Base-by-base conservation (phyloP, 2,797 vertebrate genomes). In the Telmatherina bonti region DNA sequence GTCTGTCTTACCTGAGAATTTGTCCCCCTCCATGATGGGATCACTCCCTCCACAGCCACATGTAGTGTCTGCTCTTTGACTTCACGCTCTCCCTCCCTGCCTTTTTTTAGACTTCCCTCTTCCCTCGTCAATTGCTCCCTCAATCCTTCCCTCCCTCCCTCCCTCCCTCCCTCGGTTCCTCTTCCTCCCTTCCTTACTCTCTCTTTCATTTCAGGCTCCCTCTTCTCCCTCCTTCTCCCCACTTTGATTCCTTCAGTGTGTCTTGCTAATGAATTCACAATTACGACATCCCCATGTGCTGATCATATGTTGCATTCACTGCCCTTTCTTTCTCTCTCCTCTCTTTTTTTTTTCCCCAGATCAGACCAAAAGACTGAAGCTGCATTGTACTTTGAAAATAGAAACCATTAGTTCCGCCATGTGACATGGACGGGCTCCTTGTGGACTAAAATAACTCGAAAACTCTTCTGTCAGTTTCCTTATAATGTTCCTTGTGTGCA, bases 21-120 rank as follows among this genome's bases (percentile, higher is more conserved):
- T 95, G 91, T 94, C 94, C 83, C 94, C 93, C 92, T 95, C 93
- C 94, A 95, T 95, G 82, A 77, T 85, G 86, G 79, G 86, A 90
- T 86, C 85, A 86, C 89, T 92, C 90, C 91, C 92, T 93, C 88
- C 85, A 83, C 82, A 85, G 83, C 87, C 91, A 93, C 92, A 93
- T 93, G 90, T 81, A 93, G 88, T 72, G 83, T 91, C 87, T 89
- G 83, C 89, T 88, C 80, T 81, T 83, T 85, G 33, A 81, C 88
- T 87, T 88, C 67, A 55, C 81, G 67, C 79, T 70, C 82, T 66
- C 71, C 65, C 81, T 57, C 68, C 43, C 74, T 76, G 67, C 84
- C 84, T 93, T 91, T 93, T 91, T 91, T 90, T 88, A 88, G 91
- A 92, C 92, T 93, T 93, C 85, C 90, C 90, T 91, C 86, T 86